phyloP scores from a whole-genome alignment of 2,797 vertebrate genomes.

The Sebastes trivittatus region DNA sequence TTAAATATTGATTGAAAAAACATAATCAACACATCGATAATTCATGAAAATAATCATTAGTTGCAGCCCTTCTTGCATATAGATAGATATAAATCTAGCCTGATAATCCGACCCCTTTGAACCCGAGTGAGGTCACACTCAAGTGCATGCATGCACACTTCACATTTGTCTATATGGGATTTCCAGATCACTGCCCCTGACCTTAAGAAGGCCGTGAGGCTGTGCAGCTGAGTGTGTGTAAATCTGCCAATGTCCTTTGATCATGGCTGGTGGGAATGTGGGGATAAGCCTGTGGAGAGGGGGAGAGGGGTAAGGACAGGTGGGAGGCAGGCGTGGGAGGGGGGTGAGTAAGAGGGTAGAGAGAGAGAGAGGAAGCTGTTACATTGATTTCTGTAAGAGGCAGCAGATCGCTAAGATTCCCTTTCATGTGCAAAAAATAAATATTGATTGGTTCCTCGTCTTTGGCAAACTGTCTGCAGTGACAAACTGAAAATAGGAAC shows the following conservation, averaged over 20 bases:
- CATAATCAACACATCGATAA: neutral
- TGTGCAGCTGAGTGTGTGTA: constrained; percentile 71
- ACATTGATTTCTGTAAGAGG: constrained; percentile 55
- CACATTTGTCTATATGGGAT: constrained; percentile 60
- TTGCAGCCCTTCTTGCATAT: neutral
- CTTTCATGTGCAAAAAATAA: constrained; percentile 53
- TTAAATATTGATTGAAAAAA: neutral
- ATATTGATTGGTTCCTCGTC: constrained; percentile 53
- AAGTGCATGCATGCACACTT: constrained; percentile 19
- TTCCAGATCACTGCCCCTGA: constrained; percentile 71
- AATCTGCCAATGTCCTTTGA: constrained; percentile 71
- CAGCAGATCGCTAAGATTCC: constrained; percentile 44
- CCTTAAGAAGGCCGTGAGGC: constrained; percentile 55
- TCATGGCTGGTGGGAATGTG: constrained; percentile 54
- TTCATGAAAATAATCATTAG: neutral
- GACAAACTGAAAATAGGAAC: constrained; percentile 52
- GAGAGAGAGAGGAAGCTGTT: constrained; percentile 29
- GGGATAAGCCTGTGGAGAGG: neutral
- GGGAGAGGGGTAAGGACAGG: constrained; percentile 38
- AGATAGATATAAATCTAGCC: constrained; percentile 4
- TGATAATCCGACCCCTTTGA: constrained; percentile 12
- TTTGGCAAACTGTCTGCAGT: constrained; percentile 25
- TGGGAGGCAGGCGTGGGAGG: constrained; percentile 15
- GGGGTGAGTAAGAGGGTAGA: neutral
- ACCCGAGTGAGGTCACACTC: neutral